phyloP scores from a whole-genome alignment of 2,113 vertebrate species.

The Crypturellus undulatus region DNA sequence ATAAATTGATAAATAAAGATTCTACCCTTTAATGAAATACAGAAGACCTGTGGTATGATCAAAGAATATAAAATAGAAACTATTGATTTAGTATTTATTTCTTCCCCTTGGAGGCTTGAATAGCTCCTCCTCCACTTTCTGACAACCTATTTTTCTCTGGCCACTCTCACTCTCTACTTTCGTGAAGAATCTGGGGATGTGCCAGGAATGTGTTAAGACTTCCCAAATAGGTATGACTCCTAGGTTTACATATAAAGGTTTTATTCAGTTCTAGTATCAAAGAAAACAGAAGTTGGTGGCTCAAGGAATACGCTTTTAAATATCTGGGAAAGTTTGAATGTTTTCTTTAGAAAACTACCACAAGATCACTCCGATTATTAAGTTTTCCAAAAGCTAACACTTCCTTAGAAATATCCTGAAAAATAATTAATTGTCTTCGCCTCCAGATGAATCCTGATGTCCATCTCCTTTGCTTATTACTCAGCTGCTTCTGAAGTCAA shows the following conservation, averaged over 20 bases:
- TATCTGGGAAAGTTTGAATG: not conserved
- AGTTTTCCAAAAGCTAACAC: not conserved
- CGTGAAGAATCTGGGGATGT: not conserved
- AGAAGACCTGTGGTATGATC: not conserved
- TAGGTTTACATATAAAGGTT: not conserved
- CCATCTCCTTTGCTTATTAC: not conserved
- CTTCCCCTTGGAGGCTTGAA: not conserved
- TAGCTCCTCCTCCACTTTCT: not conserved
- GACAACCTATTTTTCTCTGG: not conserved
- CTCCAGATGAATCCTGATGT: not conserved
- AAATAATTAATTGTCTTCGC: not conserved
- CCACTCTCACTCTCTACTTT: not conserved
- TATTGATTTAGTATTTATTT: not conserved
- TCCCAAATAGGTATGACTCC: not conserved
- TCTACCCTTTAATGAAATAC: not conserved
- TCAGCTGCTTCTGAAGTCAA: not conserved
- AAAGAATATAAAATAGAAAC: not conserved
- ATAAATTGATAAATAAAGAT: not conserved
- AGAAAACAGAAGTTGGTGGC: accelerated
- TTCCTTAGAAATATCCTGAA: not conserved
- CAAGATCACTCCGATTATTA: not conserved
- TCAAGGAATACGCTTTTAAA: not conserved
- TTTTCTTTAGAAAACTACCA: not conserved
- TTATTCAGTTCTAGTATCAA: not conserved
- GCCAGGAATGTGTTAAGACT: accelerated